A percentile compares a stretch with the other conserved stretches of the same genome.
Evolutionary conservation across 2,888 invertebrate species (phyloP).

Genomic region (Ormyrus labotus): DNA sequence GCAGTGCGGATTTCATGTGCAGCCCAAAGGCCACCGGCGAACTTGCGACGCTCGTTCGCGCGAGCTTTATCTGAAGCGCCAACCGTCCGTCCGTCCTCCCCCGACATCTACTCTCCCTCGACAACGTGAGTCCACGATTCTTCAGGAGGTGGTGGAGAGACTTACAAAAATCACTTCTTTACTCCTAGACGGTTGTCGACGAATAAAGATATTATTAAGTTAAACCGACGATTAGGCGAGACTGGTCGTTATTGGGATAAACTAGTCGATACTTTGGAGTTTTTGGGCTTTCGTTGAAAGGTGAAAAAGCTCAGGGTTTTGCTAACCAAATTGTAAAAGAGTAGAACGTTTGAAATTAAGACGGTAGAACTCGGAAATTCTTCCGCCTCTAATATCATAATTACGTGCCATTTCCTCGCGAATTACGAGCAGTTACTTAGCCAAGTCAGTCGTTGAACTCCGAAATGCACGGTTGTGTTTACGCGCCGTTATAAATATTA

Average conservation of each 20-base stretch:
- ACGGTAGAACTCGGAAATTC: not conserved
- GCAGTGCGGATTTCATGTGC: too few species aligned
- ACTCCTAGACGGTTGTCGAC: too few species aligned
- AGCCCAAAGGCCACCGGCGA: too few species aligned
- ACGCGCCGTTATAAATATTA: not conserved
- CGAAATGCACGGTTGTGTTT: not conserved
- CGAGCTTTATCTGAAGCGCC: not conserved
- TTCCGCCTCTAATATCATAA: not conserved
- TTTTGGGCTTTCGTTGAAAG: too few species aligned
- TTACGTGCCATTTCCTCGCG: not conserved
- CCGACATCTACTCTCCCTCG: not conserved
- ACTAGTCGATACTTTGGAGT: too few species aligned
- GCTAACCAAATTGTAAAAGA: not conserved
- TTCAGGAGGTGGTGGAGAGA: constrained; percentile 29
- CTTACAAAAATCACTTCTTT: not conserved
- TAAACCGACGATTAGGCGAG: not conserved
- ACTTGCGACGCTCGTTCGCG: not conserved
- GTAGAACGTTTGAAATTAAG: not conserved
- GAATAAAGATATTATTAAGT: too few species aligned
- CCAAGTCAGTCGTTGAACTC: constrained; percentile 28
- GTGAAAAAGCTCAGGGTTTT: not conserved
- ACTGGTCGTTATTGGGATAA: not conserved
- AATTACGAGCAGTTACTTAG: not conserved
- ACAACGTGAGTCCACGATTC: constrained; percentile 50
- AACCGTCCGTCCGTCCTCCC: not conserved